Evolutionary conservation across 2,888 invertebrate genomes (phyloP), one percentile per base, ranked within the genome.

Genomic region (Nomada goodeniana): DNA sequence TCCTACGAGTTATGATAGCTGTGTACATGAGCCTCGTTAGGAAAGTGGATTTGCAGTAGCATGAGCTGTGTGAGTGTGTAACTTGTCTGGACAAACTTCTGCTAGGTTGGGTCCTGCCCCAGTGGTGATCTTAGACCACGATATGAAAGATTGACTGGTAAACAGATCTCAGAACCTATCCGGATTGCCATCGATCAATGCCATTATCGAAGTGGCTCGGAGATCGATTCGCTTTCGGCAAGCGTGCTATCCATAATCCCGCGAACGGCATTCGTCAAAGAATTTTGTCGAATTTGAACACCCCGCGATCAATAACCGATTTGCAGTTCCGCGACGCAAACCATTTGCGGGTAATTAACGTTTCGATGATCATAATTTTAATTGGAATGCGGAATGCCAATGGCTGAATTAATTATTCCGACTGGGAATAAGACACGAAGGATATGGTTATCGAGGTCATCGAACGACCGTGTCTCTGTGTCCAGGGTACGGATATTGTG

Each of bases 141-240:
- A 81, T 81, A 79, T 50, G 65, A 71, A 70, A 74, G 80, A 82
- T 80, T 80, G 80, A 76, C 71, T 13, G 20, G 78, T 73, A 79
- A 53, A 74, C 73, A 70, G 69, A 70, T 65, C 60, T 55, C 55
- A 42, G 23, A 15, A 57, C 23, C 61, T 29, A 63, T 42, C 26
- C 53, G 29, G 47, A 36, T 63, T 18, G 52, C 13, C 18, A 52
- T 68, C 76, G 74, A 64, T 64, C 69, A 18, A 2, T 11, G 44
- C 47, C 50, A 57, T 79, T 70, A 57, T 29, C 53, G 20, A 36
- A 13, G 20, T 18, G 20, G 10, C 3, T 47, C 44, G 9, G 65
- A 36, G 36, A 50, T 20, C 61, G 20, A 7, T 4, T 20, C 11
- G 53, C 57, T 20, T 52, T 13, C 11, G 20, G 7, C 50, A 15